Evolutionary conservation across 2,113 vertebrate genomes (phyloP), one percentile per base, ranked within the genome.

Genomic region (Dromiciops gliroides): DNA sequence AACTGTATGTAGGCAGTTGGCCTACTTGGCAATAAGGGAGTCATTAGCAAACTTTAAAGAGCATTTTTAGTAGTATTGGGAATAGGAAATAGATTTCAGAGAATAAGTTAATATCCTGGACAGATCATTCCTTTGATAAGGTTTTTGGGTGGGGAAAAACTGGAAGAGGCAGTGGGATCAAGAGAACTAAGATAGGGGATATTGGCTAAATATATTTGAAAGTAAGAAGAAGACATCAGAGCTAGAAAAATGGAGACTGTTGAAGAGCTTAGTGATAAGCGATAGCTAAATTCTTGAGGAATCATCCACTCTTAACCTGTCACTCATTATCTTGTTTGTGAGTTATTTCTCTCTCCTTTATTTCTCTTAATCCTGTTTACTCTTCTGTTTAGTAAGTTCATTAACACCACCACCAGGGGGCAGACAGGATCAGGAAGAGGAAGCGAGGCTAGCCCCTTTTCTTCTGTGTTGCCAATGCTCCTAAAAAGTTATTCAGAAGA

Each of bases 381-480:
- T 89, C 0, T 83, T 83, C 6, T 37, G 12, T 67, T 67, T 37
- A 67, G 56, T 67, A 67, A 67, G 12, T 83, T 83, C 19, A 44
- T 44, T 44, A 44, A 44, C 6, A 48, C 44, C 22, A 51, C 94
- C 89, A 88, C 91, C 90, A 93, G 88, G 92, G 88, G 94, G 90
- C 50, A 50, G 24, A 92, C 28, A 25, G 37, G 83, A 53, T 93
- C 90, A 50, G 91, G 67, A 52, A 49, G 26, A 93, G 52, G 44
- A 51, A n/a, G 12, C 0, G 22, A 24, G 25, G 25, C 90, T 67
- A 60, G 47, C 22, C 22, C 11, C 23, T 19, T 89, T 75, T 91
- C 48, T 49, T 89, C 22, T 53, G 49, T 67, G 48, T 67, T 31
- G 47, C 50, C 51, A 50, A 44, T 49, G 90, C 31, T 83, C 19